phyloP scores from a whole-genome alignment of 2,888 invertebrate species.

The Caradrina kadenii region DNA sequence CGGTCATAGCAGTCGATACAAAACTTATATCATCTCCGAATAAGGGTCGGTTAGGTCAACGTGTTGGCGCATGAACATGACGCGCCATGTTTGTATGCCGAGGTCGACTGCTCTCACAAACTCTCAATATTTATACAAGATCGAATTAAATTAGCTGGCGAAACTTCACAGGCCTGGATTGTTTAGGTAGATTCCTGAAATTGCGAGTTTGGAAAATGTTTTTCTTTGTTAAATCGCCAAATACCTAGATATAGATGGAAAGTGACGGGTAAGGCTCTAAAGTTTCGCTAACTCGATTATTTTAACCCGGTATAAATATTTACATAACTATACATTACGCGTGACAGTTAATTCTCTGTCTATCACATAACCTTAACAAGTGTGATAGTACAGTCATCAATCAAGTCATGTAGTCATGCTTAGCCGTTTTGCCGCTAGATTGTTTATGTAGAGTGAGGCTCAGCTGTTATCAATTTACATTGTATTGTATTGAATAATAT shows the following conservation, averaged over 20 bases:
- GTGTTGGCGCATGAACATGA: conserved; percentile 75
- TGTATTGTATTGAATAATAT: background rate
- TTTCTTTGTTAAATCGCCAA: too few relatives aligned
- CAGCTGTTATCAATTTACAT: conserved; percentile 33
- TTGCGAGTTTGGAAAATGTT: too few relatives aligned
- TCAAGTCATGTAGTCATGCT: background rate
- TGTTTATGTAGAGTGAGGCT: background rate
- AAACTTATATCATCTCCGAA: conserved; percentile 69
- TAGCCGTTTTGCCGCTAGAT: conserved; percentile 1
- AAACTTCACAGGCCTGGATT: too few relatives aligned
- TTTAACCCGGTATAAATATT: background rate
- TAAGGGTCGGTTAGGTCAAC: conserved; percentile 80
- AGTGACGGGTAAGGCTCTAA: too few relatives aligned
- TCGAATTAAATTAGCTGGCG: too few relatives aligned
- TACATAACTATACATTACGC: conserved; percentile 45
- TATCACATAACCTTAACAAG: conserved; percentile 1
- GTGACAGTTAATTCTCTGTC: conserved; percentile 2
- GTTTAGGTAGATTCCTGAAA: too few relatives aligned
- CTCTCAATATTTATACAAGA: conserved; percentile 17
- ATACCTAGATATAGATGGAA: too few relatives aligned
- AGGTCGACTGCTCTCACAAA: conserved; percentile 77
- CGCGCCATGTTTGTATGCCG: conserved; percentile 77
- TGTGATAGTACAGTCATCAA: conserved; percentile 14
- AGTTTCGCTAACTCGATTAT: too few relatives aligned
- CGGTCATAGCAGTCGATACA: conserved; percentile 4